phyloP scores from a whole-genome alignment of 2,888 invertebrate species.

The Coenonympha arcania region DNA sequence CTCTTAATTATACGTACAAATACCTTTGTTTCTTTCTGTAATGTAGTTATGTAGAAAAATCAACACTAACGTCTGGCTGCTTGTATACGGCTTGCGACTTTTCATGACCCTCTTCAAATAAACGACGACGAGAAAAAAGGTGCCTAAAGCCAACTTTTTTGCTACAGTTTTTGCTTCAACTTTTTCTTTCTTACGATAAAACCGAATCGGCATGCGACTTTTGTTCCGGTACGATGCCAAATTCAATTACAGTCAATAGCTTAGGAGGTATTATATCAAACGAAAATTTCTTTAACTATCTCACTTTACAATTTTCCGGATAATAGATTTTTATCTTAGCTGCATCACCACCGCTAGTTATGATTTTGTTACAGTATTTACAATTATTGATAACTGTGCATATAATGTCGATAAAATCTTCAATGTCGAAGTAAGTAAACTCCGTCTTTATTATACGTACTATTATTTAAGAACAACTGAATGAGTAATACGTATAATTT shows the following conservation, averaged over 20 bases:
- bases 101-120: not conserved
- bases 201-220: not conserved
- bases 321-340: no score
- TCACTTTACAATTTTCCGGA: no score
- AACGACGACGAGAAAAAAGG: not conserved
- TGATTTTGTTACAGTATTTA: no score
- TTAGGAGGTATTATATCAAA: not conserved
- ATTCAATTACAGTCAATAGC: not conserved
- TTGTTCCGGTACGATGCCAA: not conserved
- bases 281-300: not conserved
- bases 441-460: not conserved
- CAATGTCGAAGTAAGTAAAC: not conserved
- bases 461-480: not conserved
- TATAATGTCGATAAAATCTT: not conserved
- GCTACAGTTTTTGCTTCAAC: not conserved
- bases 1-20: no score
- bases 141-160: not conserved
- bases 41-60: no score
- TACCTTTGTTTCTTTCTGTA: not conserved
- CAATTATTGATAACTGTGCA: no score
- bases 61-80: not conserved
- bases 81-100: not conserved
- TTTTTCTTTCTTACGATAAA: not conserved
- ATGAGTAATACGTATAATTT: constrained; percentile 1
- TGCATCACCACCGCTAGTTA: no score